phyloP scores from a whole-genome alignment of 2,888 invertebrate species.

The Dasypogon diadema region DNA sequence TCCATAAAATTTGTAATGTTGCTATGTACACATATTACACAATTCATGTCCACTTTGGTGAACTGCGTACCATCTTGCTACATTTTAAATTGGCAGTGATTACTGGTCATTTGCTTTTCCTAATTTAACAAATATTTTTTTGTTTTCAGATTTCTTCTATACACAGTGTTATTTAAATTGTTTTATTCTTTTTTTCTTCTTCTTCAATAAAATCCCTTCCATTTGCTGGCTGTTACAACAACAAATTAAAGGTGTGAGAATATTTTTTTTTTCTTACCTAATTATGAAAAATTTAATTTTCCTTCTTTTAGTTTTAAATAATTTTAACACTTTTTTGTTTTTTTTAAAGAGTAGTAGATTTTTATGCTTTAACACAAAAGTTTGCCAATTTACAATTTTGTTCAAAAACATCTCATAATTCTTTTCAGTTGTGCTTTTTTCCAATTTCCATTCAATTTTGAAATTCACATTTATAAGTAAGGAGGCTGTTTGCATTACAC shows the following conservation, averaged over 20 bases:
- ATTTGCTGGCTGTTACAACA: background rate
- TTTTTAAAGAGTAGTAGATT: slow-evolving; percentile 4
- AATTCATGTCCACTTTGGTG: slow-evolving; percentile 40
- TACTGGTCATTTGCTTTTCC: slow-evolving; percentile 59
- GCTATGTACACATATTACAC: slow-evolving; percentile 46
- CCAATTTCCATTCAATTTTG: slow-evolving; percentile 1
- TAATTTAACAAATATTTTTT: slow-evolving; percentile 46
- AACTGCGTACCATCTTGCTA: slow-evolving; percentile 53
- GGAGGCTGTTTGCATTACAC: background rate
- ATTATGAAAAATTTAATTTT: slow-evolving; percentile 42
- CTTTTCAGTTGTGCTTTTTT: slow-evolving; percentile 5
- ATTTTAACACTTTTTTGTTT: slow-evolving; percentile 21
- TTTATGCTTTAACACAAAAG: background rate
- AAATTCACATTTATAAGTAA: background rate
- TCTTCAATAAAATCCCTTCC: slow-evolving; percentile 8
- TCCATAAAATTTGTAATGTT: slow-evolving; percentile 43
- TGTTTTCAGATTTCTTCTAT: slow-evolving; percentile 41
- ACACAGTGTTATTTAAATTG: too few species aligned
- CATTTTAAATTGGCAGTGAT: slow-evolving; percentile 60
- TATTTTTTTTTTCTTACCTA: slow-evolving; percentile 36
- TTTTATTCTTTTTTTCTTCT: slow-evolving; percentile 15
- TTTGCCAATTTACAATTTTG: slow-evolving; percentile 43
- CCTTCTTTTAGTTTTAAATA: slow-evolving; percentile 23
- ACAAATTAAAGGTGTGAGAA: slow-evolving; percentile 29
- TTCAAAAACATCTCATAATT: slow-evolving; percentile 26